Percentiles rank a stretch among this genome's conserved stretches.
Conservation (phyloP, 2,113 vertebrate species). For the Urocitellus parryii region DNA sequence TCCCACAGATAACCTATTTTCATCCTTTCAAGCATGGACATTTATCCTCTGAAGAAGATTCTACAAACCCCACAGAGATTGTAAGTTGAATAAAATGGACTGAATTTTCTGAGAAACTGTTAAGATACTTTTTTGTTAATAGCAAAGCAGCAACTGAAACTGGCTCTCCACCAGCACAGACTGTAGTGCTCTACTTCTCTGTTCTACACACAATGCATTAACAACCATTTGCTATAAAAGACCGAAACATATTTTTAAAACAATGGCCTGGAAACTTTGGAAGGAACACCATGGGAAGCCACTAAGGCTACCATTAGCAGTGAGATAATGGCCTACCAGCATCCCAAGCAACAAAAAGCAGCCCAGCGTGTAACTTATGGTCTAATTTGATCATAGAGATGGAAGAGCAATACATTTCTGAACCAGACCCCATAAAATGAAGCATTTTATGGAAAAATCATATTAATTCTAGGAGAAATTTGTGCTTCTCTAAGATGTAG, state of each 20-base stretch:
- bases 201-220: constrained; percentile 66
- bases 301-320: constrained; percentile 67
- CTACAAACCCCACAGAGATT: background rate
- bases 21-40: background rate
- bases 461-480: constrained; percentile 35
- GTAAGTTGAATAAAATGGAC: constrained; percentile 51
- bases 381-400: constrained; percentile 72
- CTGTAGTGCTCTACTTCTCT: constrained; percentile 43
- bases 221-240: constrained; percentile 68
- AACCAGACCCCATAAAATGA: constrained; percentile 52
- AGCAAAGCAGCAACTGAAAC: constrained; percentile 62
- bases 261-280: constrained; percentile 75
- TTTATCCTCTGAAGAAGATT: background rate
- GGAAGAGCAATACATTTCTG: constrained; percentile 46
- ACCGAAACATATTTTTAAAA: constrained; percentile 79
- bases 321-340: constrained; percentile 63
- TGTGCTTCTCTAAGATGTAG: background rate
- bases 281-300: constrained; percentile 56
- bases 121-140: constrained; percentile 59
- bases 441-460: constrained; percentile 40
- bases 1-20: constrained; percentile 31
- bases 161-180: constrained; percentile 57
- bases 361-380: constrained; percentile 62
- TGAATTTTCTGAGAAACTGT: constrained; percentile 64
- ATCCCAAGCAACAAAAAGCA: constrained; percentile 65